Percentiles rank a stretch among this genome's conserved stretches.
phyloP scores from a whole-genome alignment of 2,888 invertebrate species.

The Celastrina argiolus region DNA sequence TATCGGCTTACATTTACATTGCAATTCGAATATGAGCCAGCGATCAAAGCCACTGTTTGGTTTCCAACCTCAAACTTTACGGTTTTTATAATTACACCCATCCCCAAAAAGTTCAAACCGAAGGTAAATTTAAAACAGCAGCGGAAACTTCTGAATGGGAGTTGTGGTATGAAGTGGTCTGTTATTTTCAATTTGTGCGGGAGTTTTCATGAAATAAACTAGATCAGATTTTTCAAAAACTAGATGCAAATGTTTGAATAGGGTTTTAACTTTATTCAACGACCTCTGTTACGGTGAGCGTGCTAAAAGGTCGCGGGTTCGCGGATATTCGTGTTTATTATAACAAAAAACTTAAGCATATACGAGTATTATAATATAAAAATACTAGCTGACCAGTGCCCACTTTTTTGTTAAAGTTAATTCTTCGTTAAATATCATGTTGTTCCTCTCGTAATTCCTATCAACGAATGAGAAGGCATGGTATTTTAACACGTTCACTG shows the following conservation, averaged over 20 bases:
- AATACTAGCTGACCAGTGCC: no score
- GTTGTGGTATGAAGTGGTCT: slow-evolving; percentile 10
- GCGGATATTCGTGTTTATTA: no score
- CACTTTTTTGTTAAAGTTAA: no score
- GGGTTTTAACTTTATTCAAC: background rate
- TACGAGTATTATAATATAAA: no score
- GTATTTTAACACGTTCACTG: no score
- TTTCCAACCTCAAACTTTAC: slow-evolving; percentile 1
- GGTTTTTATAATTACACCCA: background rate
- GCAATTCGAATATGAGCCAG: background rate
- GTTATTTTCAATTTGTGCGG: slow-evolving; percentile 12
- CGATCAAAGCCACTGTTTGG: background rate
- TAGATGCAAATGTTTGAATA: background rate
- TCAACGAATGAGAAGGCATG: no score
- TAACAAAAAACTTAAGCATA: no score
- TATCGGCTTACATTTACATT: no score
- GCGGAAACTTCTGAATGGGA: slow-evolving; percentile 19
- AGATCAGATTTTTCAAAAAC: background rate
- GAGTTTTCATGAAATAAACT: background rate
- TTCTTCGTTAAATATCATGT: no score
- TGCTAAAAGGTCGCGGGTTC: no score
- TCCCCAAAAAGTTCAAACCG: slow-evolving; percentile 15
- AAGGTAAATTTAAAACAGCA: slow-evolving; percentile 22
- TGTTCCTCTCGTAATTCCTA: no score
- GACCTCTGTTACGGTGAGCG: no score